Conservation (phyloP, 2,113 vertebrate species). For the Podarcis cretensis region DNA sequence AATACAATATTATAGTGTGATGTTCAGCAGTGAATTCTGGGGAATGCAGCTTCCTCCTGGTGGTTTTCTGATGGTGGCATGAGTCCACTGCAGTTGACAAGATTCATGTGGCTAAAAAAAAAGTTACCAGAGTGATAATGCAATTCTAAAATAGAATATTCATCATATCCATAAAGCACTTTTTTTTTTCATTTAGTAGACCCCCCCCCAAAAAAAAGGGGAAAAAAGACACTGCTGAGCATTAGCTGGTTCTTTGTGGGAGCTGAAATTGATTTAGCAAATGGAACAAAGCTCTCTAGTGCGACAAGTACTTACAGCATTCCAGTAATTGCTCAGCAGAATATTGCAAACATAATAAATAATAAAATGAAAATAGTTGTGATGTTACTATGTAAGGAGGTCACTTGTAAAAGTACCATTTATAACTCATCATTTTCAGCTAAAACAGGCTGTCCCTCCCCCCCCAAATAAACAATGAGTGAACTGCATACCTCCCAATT, state of each 20-base stretch:
- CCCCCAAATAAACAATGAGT: background rate
- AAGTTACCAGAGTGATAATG: constrained; percentile 62
- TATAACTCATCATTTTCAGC: constrained; percentile 8
- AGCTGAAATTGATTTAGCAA: constrained; percentile 58
- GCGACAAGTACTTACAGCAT: constrained; percentile 59
- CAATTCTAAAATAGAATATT: constrained; percentile 49
- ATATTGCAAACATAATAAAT: constrained; percentile 60
- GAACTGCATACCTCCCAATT: background rate
- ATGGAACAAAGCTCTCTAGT: constrained; percentile 59
- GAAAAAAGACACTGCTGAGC: background rate
- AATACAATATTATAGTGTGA: background rate
- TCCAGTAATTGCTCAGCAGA: constrained; percentile 60
- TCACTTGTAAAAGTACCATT: constrained; percentile 46
- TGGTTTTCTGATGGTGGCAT: constrained; percentile 19
- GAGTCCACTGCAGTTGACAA: constrained; percentile 23
- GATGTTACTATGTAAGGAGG: constrained; percentile 50
- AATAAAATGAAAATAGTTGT: constrained; percentile 60
- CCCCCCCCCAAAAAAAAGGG: background rate
- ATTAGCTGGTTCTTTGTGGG: constrained; percentile 60
- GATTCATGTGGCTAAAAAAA: constrained; percentile 50
- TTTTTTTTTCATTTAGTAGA: constrained; percentile 25
- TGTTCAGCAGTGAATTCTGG: constrained; percentile 1
- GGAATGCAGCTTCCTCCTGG: background rate
- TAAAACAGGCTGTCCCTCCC: background rate
- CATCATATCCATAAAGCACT: constrained; percentile 11